Conservation (phyloP, 2,797 vertebrate genomes). For the Anabas testudineus region DNA sequence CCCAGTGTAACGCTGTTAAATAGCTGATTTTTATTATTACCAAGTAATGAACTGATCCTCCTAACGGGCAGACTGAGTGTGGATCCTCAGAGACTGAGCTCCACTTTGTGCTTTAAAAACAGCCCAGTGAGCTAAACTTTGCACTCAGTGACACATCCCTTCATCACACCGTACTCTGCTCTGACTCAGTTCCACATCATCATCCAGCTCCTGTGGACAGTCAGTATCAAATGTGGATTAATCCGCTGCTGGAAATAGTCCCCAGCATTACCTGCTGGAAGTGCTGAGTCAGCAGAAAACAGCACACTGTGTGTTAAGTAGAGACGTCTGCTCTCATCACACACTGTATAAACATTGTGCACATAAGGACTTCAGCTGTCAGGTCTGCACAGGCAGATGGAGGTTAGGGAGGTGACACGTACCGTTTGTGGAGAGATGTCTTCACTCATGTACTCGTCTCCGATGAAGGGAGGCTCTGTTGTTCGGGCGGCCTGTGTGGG, state of each 20-base stretch:
- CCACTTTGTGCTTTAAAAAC: too few relatives aligned
- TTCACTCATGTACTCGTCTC: slow-evolving; percentile 78
- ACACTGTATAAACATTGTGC: neutral
- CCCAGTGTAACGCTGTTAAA: too few relatives aligned
- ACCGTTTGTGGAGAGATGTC: slow-evolving; percentile 68
- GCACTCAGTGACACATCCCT: too few relatives aligned
- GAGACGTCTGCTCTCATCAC: too few relatives aligned
- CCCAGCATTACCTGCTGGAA: too few relatives aligned
- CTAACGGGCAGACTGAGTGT: too few relatives aligned
- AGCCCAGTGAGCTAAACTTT: too few relatives aligned
- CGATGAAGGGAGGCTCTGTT: slow-evolving; percentile 71
- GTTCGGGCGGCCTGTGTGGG: neutral
- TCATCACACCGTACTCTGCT: neutral
- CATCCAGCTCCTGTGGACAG: neutral
- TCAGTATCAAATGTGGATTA: neutral
- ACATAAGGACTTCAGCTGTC: neutral
- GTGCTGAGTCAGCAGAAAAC: too few relatives aligned
- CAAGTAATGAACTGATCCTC: too few relatives aligned
- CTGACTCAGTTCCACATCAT: neutral
- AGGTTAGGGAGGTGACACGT: slow-evolving; percentile 44
- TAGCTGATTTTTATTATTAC: too few relatives aligned
- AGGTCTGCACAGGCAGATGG: neutral
- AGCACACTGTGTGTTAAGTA: too few relatives aligned
- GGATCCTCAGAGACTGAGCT: too few relatives aligned
- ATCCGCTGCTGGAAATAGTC: neutral